Evolutionary conservation across 2,888 invertebrate species (phyloP).

Genomic region (Fragum sueziense): DNA sequence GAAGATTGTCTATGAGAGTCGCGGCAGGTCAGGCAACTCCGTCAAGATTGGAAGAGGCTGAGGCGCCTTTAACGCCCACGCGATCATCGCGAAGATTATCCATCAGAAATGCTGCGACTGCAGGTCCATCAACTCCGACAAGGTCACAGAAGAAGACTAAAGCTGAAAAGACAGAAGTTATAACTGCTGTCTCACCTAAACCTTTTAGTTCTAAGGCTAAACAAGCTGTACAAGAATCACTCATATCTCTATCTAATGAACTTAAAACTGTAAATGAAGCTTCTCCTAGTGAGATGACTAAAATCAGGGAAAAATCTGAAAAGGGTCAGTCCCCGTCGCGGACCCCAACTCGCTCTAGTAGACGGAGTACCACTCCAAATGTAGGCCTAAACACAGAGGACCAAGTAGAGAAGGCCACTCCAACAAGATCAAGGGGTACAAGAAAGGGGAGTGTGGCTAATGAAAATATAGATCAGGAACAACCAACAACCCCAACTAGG

Average conservation of each 20-base stretch:
- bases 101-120: no score
- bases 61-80: constrained; percentile 18
- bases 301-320: constrained; percentile 33
- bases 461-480: constrained; percentile 19
- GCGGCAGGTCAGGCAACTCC: not conserved
- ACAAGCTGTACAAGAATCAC: constrained; percentile 51
- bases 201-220: constrained; percentile 39
- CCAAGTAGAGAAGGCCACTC: not conserved
- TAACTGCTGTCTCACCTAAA: constrained; percentile 37
- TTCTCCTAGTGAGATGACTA: constrained; percentile 37
- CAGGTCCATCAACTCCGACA: no score
- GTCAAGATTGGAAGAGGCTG: not conserved
- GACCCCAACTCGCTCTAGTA: constrained; percentile 39
- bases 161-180: constrained; percentile 26
- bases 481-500: constrained; percentile 28
- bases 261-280: constrained; percentile 26
- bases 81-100: constrained; percentile 27
- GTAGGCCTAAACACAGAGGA: not conserved
- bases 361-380: not conserved
- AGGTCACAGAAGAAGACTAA: not conserved
- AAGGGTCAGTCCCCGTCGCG: not conserved
- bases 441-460: not conserved
- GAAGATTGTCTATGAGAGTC: not conserved
- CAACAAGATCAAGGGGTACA: constrained; percentile 2
- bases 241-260: constrained; percentile 38